Evolutionary conservation across 2,888 invertebrate species (phyloP).

Genomic region (Drosophila phalerata): DNA sequence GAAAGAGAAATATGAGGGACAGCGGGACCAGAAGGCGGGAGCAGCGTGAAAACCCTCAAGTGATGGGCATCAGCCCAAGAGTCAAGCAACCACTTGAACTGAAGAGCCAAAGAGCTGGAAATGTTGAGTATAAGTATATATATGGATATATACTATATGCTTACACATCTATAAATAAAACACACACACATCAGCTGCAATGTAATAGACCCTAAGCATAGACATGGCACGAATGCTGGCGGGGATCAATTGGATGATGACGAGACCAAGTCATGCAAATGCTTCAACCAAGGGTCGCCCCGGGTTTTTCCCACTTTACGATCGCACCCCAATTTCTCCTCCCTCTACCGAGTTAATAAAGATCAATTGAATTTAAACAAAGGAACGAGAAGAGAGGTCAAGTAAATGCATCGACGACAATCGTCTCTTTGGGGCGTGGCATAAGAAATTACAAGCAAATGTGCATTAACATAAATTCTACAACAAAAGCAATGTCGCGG

Average conservation of each 20-base stretch:
- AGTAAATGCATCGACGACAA: constrained; percentile 61
- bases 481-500: constrained; percentile 33
- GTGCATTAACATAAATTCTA: constrained; percentile 69
- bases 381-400: constrained; percentile 58
- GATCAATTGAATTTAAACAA: constrained; percentile 82
- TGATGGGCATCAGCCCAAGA: constrained; percentile 61
- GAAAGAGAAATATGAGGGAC: background rate
- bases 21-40: background rate
- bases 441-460: constrained; percentile 67
- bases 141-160: constrained; percentile 10
- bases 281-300: constrained; percentile 52
- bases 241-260: constrained; percentile 66
- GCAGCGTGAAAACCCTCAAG: constrained; percentile 69
- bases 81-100: constrained; percentile 75
- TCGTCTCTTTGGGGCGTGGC: constrained; percentile 56
- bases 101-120: constrained; percentile 47
- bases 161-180: constrained; percentile 36
- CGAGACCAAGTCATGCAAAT: constrained; percentile 69
- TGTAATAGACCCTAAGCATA: constrained; percentile 15
- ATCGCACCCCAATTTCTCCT: constrained; percentile 19
- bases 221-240: constrained; percentile 36
- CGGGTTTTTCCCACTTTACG: constrained; percentile 51
- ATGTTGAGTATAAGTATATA: constrained; percentile 21
- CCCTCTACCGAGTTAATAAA: constrained; percentile 64
- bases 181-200: constrained; percentile 23